A percentile compares a stretch with the other conserved stretches of the same genome.
Evolutionary conservation across 1,140 invertebrate species (phyloP).

Genomic region (Cydia splendana): DNA sequence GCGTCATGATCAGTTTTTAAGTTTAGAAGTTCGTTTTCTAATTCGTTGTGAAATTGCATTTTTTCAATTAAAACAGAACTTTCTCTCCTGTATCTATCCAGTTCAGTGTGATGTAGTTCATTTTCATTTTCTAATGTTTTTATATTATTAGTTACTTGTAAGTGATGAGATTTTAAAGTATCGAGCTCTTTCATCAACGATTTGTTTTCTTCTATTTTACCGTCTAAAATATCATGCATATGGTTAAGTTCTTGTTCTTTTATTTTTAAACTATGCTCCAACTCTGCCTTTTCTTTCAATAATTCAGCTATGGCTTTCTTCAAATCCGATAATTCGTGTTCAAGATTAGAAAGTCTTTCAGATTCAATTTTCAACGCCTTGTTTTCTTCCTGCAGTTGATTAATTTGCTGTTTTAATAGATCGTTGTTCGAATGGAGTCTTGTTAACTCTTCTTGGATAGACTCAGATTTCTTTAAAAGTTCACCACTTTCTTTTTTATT

Average conservation of each 20-base stretch:
- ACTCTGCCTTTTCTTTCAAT: slow-evolving; percentile 44
- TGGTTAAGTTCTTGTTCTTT: slow-evolving; percentile 55
- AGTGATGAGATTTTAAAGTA: slow-evolving; percentile 42
- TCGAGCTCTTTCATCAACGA: slow-evolving; percentile 48
- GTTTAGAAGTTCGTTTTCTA: slow-evolving; percentile 51
- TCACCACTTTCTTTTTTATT: slow-evolving; percentile 58
- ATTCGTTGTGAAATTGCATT: slow-evolving; percentile 49
- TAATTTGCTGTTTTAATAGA: slow-evolving; percentile 43
- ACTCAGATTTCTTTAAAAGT: slow-evolving; percentile 52
- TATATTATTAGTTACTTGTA: slow-evolving; percentile 45
- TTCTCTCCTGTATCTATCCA: slow-evolving; percentile 51
- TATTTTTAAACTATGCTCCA: slow-evolving; percentile 49
- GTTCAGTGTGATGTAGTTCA: slow-evolving; percentile 39
- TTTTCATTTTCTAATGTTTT: slow-evolving; percentile 51
- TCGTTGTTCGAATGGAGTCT: slow-evolving; percentile 46
- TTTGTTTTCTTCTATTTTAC: slow-evolving; percentile 56
- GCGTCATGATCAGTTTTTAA: slow-evolving; percentile 45
- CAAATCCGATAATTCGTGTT: slow-evolving; percentile 45
- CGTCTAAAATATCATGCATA: slow-evolving; percentile 52
- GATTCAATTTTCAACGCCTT: slow-evolving; percentile 44
- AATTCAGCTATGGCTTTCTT: slow-evolving; percentile 47
- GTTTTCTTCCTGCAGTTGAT: slow-evolving; percentile 49
- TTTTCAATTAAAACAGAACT: slow-evolving; percentile 49
- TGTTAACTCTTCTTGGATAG: slow-evolving; percentile 48
- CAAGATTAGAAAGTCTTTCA: slow-evolving; percentile 40